phyloP scores from a whole-genome alignment of 92 coral and sea anemone species.

The Blastomussa wellsi region DNA sequence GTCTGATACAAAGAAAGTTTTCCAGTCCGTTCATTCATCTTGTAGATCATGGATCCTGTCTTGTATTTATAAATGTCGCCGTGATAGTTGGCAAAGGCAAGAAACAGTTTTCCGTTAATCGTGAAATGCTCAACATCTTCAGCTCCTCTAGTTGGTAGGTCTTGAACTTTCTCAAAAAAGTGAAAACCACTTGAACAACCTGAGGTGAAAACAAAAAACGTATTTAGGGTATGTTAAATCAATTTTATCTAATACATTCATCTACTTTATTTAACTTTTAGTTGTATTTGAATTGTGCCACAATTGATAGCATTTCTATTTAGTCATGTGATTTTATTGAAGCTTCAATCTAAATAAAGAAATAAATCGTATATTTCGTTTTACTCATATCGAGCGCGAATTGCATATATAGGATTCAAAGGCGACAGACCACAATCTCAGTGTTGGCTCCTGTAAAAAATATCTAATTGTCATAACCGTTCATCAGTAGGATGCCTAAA shows the following conservation, averaged over 20 bases:
- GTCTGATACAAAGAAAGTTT: conserved; percentile 5
- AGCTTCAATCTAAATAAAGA: no score
- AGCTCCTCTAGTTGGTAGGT: conserved; percentile 51
- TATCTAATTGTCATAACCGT: no score
- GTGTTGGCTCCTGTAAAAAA: no score
- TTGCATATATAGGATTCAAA: no score
- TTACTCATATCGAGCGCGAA: not conserved
- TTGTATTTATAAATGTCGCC: conserved; percentile 17
- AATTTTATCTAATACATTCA: not conserved
- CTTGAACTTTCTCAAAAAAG: conserved; percentile 54
- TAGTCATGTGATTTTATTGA: not conserved
- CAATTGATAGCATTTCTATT: no score
- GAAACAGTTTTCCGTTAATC: conserved; percentile 43
- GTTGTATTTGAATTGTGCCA: not conserved
- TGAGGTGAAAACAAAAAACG: not conserved
- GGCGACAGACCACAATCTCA: no score
- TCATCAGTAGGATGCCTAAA: no score
- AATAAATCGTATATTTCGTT: no score
- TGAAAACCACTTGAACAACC: conserved; percentile 29
- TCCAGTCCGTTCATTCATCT: conserved; percentile 10
- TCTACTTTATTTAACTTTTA: not conserved
- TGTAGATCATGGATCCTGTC: conserved; percentile 46
- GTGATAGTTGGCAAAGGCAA: conserved; percentile 41
- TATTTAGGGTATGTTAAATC: not conserved
- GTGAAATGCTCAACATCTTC: conserved; percentile 31